Percentiles rank a stretch among this genome's conserved stretches.
These are phyloP conservation scores for Araneus ventricosus DNA, from an alignment of 1,140 invertebrate genomes.

Conservation along the genomic window DNA sequence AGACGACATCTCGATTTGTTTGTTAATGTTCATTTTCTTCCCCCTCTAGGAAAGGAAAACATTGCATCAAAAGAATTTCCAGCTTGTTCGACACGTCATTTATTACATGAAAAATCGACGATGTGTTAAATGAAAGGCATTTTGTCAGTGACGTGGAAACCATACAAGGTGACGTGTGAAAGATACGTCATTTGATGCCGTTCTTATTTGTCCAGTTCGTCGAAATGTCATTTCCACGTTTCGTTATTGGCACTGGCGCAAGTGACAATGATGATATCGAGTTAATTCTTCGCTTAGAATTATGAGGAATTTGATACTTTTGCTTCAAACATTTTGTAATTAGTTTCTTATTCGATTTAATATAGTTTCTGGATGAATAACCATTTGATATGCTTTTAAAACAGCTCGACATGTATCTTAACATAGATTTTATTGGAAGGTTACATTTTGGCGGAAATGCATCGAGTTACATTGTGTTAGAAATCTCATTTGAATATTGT, in stretches of 20 bases:
- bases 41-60: neutral
- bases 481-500: too few species aligned
- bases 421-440: too few species aligned
- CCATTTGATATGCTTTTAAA: too few species aligned
- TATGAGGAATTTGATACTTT: neutral
- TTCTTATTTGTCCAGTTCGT: neutral
- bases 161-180: neutral
- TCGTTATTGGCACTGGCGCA: neutral
- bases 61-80: neutral
- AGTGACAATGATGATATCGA: neutral
- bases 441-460: too few species aligned
- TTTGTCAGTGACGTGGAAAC: neutral
- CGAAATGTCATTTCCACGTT: neutral
- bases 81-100: neutral
- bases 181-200: neutral
- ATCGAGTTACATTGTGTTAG: too few species aligned
- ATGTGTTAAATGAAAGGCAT: neutral
- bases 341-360: neutral
- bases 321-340: neutral
- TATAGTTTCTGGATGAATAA: too few species aligned
- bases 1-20: slow-evolving; percentile 43
- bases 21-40: slow-evolving; percentile 12
- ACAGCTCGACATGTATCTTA: too few species aligned
- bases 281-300: neutral
- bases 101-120: neutral